Base-by-base conservation (phyloP, 2,113 vertebrate species). In the Podilymbus podiceps region DNA sequence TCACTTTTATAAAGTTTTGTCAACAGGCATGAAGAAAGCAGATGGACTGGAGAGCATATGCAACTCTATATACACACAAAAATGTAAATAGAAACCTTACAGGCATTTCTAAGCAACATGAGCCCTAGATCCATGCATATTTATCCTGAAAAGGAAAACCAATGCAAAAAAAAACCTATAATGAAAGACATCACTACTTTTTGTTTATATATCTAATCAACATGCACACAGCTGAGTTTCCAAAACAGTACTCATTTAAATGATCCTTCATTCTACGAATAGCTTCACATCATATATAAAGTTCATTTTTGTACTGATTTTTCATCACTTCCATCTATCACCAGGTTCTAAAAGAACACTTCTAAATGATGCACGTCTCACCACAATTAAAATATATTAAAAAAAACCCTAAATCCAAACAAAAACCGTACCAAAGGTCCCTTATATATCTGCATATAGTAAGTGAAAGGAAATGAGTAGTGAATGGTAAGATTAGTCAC, bases 141-240 rank as follows among this genome's bases (percentile, higher is more conserved):
- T 90, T 78, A 92, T 49, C 62, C 40, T 30, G 72, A 85, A 92
- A 92, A 94, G 31, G 50, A 92, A 77, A 91, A 73, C 21, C 7
- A 62, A 85, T 30, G 38, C 40, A 60, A 91, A 69, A 38, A 71
- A 92, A 80, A n/a, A n/a, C n/a, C 19, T 85, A 17, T 59, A 94
- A 90, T 92, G 86, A 94, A 91, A 94, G 25, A 85, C 63, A 83
- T 33, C 3, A 3, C 50, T 74, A 86, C 53, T 68, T 90, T 93
- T 88, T 93, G 67, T 92, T 97, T 95, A 93, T 27, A 5, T 40
- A 78, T 40, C 59, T 96, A 95, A 93, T 88, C 72, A 93, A 80
- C 66, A 69, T 23, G 16, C 56, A 53, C 66, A 78, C 5, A 55
- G 73, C 22, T 89, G 67, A 88, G 78, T 84, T 95, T 85, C 85